Evolutionary conservation across 2,888 invertebrate genomes (phyloP).

Genomic region (Parascotia fuliginaria): DNA sequence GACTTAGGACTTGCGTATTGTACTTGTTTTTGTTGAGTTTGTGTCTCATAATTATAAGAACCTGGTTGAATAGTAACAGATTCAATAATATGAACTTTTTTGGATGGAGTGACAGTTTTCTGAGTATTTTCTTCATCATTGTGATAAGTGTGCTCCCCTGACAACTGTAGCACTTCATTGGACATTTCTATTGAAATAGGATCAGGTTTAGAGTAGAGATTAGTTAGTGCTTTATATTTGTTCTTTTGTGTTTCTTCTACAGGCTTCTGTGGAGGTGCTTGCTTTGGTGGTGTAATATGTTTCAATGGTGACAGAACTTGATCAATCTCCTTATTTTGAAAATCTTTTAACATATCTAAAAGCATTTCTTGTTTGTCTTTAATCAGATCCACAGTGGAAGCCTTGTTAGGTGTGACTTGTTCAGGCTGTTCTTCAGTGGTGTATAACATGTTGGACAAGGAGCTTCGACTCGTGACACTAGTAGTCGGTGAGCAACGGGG

Average conservation of each 20-base stretch:
- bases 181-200: conserved; percentile 54
- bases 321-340: conserved; percentile 51
- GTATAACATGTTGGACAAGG: conserved; percentile 57
- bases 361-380: conserved; percentile 63
- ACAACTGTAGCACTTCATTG: conserved; percentile 53
- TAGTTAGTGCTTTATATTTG: conserved; percentile 21
- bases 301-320: conserved; percentile 42
- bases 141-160: conserved; percentile 31
- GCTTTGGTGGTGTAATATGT: conserved; percentile 18
- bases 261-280: conserved; percentile 20
- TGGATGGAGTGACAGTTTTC: conserved; percentile 59
- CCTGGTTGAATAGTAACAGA: conserved; percentile 63
- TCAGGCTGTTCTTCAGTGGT: conserved; percentile 33
- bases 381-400: conserved; percentile 46
- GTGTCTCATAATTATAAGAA: conserved; percentile 11
- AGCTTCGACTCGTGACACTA: conserved; percentile 50
- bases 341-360: conserved; percentile 61
- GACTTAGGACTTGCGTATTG: conserved; percentile 17
- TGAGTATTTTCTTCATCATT: conserved; percentile 25
- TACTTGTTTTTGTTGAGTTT: conserved; percentile 13
- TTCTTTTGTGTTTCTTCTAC: conserved; percentile 19
- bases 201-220: conserved; percentile 27
- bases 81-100: conserved; percentile 71
- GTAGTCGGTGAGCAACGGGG: conserved; percentile 15
- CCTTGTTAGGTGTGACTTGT: conserved; percentile 39